Conservation (phyloP, 1,140 invertebrate genomes). For the Globodera rostochiensis region DNA sequence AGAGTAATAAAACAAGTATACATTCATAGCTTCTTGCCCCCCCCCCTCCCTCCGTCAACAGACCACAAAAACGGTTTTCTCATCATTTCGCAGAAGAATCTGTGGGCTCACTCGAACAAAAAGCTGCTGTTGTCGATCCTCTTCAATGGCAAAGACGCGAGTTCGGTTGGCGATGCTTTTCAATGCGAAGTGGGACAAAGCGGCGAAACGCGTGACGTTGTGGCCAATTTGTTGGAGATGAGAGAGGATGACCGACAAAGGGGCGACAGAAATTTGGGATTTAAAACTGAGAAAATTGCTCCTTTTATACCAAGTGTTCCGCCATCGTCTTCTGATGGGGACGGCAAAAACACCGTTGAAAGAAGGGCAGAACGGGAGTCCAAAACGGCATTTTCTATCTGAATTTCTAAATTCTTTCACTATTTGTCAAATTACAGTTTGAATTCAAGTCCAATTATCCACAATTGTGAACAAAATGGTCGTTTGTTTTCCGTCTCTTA, state of each 20-base stretch:
- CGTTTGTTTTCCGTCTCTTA: no score
- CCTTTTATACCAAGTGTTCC: conserved; percentile 5
- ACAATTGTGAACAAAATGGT: no score
- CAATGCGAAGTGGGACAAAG: conserved; percentile 29
- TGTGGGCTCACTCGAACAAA: conserved; percentile 20
- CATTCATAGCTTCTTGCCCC: not conserved
- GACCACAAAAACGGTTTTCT: conserved; percentile 47
- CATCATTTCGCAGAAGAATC: conserved; percentile 19
- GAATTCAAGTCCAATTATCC: not conserved
- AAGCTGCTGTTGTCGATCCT: not conserved
- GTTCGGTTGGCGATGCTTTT: conserved; percentile 37
- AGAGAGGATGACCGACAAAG: conserved; percentile 28
- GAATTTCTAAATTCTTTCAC: not conserved
- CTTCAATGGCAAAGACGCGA: conserved; percentile 35
- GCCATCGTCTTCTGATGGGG: not conserved
- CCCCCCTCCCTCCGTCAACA: not conserved
- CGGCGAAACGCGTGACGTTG: not conserved
- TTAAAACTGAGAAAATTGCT: not conserved
- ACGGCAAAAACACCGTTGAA: conserved; percentile 17
- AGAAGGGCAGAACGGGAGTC: conserved; percentile 12
- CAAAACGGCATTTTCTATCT: conserved; percentile 39
- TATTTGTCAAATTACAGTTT: not conserved
- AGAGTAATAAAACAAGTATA: not conserved
- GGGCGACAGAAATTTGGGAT: conserved; percentile 33
- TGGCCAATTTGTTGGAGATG: conserved; percentile 20